Base-by-base conservation (phyloP, 2,888 invertebrate genomes). In the Hemaris fuciformis region DNA sequence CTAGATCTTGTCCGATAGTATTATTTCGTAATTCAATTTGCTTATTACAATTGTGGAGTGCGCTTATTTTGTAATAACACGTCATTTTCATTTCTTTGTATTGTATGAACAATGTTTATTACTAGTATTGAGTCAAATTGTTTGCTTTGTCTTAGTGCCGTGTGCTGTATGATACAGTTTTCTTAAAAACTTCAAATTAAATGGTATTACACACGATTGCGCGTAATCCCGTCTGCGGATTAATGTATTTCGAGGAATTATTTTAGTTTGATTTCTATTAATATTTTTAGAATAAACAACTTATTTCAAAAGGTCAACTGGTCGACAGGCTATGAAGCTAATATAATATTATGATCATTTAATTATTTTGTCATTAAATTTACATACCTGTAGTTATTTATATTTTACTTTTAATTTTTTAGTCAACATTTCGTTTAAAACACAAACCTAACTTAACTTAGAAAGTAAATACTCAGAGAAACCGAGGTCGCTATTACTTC, bases 21-120 rank as follows among this genome's bases (percentile, higher is more conserved):
- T n/a, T 46, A 15, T 56, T 58, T 53, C 43, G 57, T 43, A 43
- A 43, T 42, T 42, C 10, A 58, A 43, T 57, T 57, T 41, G 15
- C 31, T 48, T 15, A 5, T 46, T 46, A 8, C 6, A 18, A 48
- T 27, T 48, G 15, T 18, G 7, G 31, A 48, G 48, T 25, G 27
- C 48, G 48, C 48, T 53, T 53, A 53, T 53, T 53, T 31, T 18
- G 53, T 18, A 53, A 53, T 10, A 31, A 53, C 53, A 53, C 53
- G 53, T 53, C 53, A 53, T 31, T 15, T 53, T 31, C 23, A 53
- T 53, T 53, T 27, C 53, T 53, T 31, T 53, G 53, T 53, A 53
- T n/a, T 38, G 53, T 31, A 18, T 53, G 53, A 31, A 53, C 10
- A 3, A 15, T 3, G 1, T 53, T 53, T 53, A 53, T 18, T 31